These are phyloP conservation scores for Orientallactaga bullata DNA, from an alignment of 2,113 vertebrate genomes.

Conservation along the genomic window DNA sequence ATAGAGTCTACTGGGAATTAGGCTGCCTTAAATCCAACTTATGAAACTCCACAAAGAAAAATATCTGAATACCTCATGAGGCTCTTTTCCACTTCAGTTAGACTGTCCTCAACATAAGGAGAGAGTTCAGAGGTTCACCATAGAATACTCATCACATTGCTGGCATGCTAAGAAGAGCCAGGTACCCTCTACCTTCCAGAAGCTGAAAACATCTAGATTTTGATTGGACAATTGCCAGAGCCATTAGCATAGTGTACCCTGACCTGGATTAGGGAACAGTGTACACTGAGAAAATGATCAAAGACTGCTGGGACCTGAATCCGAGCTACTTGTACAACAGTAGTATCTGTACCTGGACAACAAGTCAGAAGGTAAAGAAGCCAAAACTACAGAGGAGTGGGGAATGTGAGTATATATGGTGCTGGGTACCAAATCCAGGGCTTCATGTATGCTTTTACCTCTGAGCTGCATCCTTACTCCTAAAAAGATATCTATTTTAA, in stretches of 20 bases:
- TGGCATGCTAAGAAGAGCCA: slow-evolving; percentile 54
- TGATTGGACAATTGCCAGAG: slow-evolving; percentile 78
- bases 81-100: slow-evolving; percentile 10
- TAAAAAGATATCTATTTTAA: too few species aligned
- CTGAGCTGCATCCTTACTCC: too few species aligned
- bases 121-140: slow-evolving; percentile 50
- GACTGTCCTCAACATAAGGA: slow-evolving; percentile 4
- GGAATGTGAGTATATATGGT: background rate
- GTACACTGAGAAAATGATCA: slow-evolving; percentile 66
- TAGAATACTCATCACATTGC: slow-evolving; percentile 62
- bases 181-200: slow-evolving; percentile 41
- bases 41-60: slow-evolving; percentile 6
- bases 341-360: slow-evolving; percentile 14
- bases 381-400: background rate
- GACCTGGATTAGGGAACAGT: slow-evolving; percentile 72
- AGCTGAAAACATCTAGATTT: slow-evolving; percentile 70
- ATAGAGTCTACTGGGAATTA: background rate
- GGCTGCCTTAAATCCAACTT: background rate
- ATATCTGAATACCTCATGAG: background rate
- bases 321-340: slow-evolving; percentile 44
- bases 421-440: too few species aligned
- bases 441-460: background rate
- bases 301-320: slow-evolving; percentile 63
- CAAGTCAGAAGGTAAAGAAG: slow-evolving; percentile 67
- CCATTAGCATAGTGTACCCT: slow-evolving; percentile 84